Percentiles rank a stretch among this genome's conserved stretches.
Conservation (phyloP, 2,797 vertebrate species). For the Gastrophryne carolinensis region DNA sequence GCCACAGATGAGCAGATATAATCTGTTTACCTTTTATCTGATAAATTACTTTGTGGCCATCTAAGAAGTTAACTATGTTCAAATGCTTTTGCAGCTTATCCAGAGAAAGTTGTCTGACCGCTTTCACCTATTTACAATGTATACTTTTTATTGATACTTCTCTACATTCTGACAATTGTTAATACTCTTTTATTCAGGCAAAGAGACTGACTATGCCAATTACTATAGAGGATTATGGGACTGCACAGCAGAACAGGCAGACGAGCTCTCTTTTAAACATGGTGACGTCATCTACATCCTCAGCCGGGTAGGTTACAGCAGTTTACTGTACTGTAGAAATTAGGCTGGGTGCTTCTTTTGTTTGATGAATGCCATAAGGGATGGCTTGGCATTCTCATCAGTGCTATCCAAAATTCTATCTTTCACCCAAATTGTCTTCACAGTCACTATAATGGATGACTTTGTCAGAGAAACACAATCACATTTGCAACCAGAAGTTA, state of each 20-base stretch:
- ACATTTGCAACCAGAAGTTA: constrained; percentile 68
- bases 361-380: constrained; percentile 46
- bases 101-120: too few relatives aligned
- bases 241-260: constrained; percentile 79
- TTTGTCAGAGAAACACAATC: constrained; percentile 76
- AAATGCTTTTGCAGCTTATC: too few relatives aligned
- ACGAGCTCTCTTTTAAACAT: constrained; percentile 93
- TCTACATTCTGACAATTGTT: too few relatives aligned
- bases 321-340: constrained; percentile 24
- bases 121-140: too few relatives aligned
- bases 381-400: constrained; percentile 66
- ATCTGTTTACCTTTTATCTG: too few relatives aligned
- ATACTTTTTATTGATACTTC: too few relatives aligned
- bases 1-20: too few relatives aligned
- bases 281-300: constrained; percentile 94
- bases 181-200: constrained; percentile 59
- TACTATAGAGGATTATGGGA: constrained; percentile 95
- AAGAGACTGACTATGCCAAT: constrained; percentile 85
- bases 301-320: constrained; percentile 82
- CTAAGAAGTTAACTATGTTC: too few relatives aligned
- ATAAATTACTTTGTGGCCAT: too few relatives aligned
- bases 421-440: constrained; percentile 29
- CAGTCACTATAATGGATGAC: constrained; percentile 67
- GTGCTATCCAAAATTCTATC: constrained; percentile 64
- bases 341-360: constrained; percentile 33